Percentiles rank a stretch among this genome's conserved stretches.
Conservation (phyloP, 2,113 vertebrate genomes). For the Canis aureus region DNA sequence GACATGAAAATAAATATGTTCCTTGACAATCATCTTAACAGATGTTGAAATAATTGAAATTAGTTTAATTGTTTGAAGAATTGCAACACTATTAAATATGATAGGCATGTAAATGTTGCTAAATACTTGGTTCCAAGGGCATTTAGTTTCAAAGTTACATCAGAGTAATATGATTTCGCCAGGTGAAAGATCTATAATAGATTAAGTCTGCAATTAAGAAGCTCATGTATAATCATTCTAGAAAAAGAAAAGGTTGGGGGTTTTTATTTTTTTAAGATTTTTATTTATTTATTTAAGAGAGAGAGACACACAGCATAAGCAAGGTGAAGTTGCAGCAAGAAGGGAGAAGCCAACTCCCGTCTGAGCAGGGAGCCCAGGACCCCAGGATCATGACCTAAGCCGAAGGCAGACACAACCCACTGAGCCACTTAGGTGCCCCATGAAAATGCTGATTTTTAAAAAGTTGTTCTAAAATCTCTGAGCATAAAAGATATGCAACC, state of each 20-base stretch:
- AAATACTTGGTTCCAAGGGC: constrained; percentile 9
- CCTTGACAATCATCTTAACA: constrained; percentile 40
- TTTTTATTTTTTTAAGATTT: no score
- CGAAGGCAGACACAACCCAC: no score
- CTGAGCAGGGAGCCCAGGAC: no score
- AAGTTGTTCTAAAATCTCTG: constrained; percentile 55
- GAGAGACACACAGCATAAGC: no score
- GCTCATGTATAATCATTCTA: constrained; percentile 28
- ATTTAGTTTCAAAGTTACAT: constrained; percentile 55
- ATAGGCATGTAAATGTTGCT: constrained; percentile 50
- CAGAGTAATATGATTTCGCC: not conserved
- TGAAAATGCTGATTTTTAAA: constrained; percentile 32
- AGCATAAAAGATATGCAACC: constrained; percentile 50
- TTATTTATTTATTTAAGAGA: no score
- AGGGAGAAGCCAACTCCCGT: no score
- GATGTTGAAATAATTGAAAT: constrained; percentile 45
- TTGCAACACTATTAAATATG: constrained; percentile 50
- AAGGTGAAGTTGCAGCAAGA: no score
- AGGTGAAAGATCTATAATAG: constrained; percentile 12
- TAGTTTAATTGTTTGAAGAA: constrained; percentile 60
- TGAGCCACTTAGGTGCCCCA: no score
- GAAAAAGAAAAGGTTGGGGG: constrained; percentile 35
- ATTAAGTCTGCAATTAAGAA: constrained; percentile 64
- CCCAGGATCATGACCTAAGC: no score
- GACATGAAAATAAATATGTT: constrained; percentile 54